Evolutionary conservation across 2,888 invertebrate species (phyloP).

Genomic region (Spodoptera exigua): DNA sequence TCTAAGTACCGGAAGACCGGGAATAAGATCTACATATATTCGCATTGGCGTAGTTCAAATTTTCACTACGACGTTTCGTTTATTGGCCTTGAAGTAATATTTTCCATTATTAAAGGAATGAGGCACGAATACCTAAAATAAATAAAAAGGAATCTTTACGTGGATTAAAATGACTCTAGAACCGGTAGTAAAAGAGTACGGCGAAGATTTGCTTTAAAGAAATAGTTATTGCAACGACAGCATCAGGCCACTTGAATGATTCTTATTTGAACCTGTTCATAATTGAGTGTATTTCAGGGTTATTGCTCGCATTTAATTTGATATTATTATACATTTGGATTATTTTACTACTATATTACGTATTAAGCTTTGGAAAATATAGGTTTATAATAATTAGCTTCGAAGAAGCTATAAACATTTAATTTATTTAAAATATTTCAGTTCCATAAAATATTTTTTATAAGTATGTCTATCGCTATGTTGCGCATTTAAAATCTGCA

Average conservation of each 20-base stretch:
- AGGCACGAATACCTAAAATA: not conserved
- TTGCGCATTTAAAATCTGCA: no score
- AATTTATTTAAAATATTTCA: no score
- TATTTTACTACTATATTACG: no score
- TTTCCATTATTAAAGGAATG: conserved; percentile 11
- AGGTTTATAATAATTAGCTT: no score
- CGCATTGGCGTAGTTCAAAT: conserved; percentile 27
- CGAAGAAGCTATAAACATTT: no score
- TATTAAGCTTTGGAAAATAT: no score
- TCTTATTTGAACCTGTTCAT: not conserved
- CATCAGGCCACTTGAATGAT: conserved; percentile 1
- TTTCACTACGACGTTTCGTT: conserved; percentile 13
- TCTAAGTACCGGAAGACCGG: conserved; percentile 7
- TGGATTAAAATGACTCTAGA: no score
- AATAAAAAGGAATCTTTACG: not conserved
- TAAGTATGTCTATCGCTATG: no score
- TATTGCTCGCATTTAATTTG: no score
- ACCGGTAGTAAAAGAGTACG: not conserved
- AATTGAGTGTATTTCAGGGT: no score
- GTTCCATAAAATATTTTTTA: no score
- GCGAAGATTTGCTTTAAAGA: not conserved
- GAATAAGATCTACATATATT: conserved; percentile 39
- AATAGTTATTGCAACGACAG: conserved; percentile 5
- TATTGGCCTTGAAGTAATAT: conserved; percentile 28
- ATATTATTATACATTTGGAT: no score